phyloP scores from a whole-genome alignment of 2,113 vertebrate species.

The Rhabdornis inornatus region DNA sequence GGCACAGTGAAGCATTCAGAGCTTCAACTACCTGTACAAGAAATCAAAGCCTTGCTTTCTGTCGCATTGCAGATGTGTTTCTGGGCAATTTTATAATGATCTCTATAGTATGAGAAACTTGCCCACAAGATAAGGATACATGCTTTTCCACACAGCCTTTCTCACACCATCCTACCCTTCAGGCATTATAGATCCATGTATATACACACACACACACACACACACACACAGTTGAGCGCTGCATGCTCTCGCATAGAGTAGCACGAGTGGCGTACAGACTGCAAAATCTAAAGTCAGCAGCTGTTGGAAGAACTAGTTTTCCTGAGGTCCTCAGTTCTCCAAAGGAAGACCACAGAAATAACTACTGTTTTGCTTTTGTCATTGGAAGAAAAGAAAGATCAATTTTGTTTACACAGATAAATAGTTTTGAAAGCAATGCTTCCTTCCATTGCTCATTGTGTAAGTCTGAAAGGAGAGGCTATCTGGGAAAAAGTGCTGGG shows the following conservation, averaged over 20 bases:
- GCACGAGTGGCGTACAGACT: background rate
- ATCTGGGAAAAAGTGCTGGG: background rate
- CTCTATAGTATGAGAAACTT: background rate
- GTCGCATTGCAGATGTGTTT: background rate
- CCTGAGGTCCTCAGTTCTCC: background rate
- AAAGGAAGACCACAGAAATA: background rate
- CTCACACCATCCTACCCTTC: background rate
- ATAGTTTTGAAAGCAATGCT: background rate
- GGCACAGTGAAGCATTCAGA: background rate
- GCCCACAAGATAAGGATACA: background rate
- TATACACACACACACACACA: rapidly evolving
- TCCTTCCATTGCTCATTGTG: background rate
- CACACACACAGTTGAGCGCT: background rate
- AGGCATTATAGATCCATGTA: background rate
- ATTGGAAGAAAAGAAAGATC: background rate
- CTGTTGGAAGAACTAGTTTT: background rate
- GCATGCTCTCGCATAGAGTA: background rate
- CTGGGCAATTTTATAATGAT: background rate
- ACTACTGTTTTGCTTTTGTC: background rate
- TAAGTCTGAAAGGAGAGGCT: background rate
- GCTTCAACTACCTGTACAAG: background rate
- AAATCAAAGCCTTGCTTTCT: background rate
- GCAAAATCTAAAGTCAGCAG: background rate
- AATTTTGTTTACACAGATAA: background rate
- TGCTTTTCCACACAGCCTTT: background rate